Evolutionary conservation across 2,888 invertebrate species (phyloP).

Genomic region (Drosophila kambysellisi): DNA sequence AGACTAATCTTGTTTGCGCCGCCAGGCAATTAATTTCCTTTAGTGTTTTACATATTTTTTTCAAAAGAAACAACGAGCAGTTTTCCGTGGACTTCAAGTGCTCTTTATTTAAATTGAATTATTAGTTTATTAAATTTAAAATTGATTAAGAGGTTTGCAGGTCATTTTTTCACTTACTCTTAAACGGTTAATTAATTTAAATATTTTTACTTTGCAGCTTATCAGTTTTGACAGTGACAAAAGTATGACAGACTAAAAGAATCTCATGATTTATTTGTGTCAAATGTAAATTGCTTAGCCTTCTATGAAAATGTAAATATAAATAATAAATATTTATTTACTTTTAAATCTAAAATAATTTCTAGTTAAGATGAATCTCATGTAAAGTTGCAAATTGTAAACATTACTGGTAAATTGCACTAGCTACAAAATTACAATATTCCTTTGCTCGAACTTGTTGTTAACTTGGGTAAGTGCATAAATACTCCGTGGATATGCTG

Average conservation of each 20-base stretch:
- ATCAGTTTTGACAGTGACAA: neutral
- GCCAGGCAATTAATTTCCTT: conserved; percentile 8
- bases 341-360: neutral
- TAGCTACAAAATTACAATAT: conserved; percentile 1
- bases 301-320: neutral
- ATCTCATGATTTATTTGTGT: neutral
- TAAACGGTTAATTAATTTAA: neutral
- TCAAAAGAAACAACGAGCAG: neutral
- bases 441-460: neutral
- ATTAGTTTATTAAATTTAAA: neutral
- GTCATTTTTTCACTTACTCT: neutral
- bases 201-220: neutral
- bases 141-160: neutral
- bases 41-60: neutral
- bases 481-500: neutral
- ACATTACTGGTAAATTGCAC: conserved; percentile 2
- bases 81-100: neutral
- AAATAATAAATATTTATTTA: neutral
- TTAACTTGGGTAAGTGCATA: conserved; percentile 3
- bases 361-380: neutral
- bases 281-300: neutral
- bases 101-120: neutral
- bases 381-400: neutral
- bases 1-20: conserved; percentile 17
- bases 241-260: too few relatives aligned